Percentiles rank a stretch among this genome's conserved stretches.
Evolutionary conservation across 2,888 invertebrate genomes (phyloP).

Genomic region (Dione vanillae): DNA sequence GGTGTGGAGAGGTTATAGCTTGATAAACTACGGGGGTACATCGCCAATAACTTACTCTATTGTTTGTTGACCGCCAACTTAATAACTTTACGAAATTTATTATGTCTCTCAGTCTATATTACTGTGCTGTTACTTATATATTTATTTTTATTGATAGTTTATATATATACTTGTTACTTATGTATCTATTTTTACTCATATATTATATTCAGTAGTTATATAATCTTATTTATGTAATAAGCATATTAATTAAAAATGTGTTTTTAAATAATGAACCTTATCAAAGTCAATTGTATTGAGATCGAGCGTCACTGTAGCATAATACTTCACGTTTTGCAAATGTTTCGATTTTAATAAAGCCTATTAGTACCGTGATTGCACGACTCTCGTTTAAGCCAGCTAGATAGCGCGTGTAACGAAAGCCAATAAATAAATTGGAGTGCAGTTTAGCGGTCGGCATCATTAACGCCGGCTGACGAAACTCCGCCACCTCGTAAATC

Average conservation of each 20-base stretch:
- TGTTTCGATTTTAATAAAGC: conserved; percentile 7
- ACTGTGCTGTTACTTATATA: conserved; percentile 52
- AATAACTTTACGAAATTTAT: conserved; percentile 82
- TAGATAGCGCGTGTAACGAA: conserved; percentile 16
- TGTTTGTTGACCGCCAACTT: conserved; percentile 82
- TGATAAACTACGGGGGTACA: conserved; percentile 79
- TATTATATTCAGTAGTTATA: too few species aligned
- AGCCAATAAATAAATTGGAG: conserved; percentile 63
- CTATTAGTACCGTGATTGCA: conserved; percentile 8
- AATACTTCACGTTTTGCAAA: neutral
- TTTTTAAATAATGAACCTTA: neutral
- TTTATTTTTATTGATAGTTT: neutral
- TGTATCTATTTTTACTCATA: too few species aligned
- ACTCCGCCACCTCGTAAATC: conserved; percentile 63
- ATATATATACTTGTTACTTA: too few species aligned
- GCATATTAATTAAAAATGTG: too few species aligned
- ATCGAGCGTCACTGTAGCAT: neutral
- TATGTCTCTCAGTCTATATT: conserved; percentile 79
- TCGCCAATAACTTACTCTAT: conserved; percentile 81
- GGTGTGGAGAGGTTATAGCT: conserved; percentile 56
- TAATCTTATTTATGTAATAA: too few species aligned
- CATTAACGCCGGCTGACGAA: conserved; percentile 61
- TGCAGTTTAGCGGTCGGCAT: conserved; percentile 58
- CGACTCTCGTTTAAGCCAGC: neutral
- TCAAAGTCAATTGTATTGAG: neutral